Percentiles rank a stretch among this genome's conserved stretches.
These are phyloP conservation scores for Drosophila pegasa DNA, from an alignment of 2,888 invertebrate species.

Conservation along the genomic window DNA sequence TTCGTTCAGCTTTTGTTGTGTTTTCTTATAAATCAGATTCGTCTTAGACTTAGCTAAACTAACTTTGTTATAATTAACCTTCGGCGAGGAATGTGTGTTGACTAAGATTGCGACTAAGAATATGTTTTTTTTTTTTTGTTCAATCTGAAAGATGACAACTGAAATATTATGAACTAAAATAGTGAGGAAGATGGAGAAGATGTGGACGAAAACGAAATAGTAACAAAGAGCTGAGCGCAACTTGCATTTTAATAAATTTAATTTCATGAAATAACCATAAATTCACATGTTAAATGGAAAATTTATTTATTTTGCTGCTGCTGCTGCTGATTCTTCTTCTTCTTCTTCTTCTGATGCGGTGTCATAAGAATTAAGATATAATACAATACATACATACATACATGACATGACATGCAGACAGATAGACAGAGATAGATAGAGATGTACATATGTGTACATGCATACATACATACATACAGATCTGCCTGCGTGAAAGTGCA, in stretches of 20 bases:
- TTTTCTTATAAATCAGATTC: conserved; percentile 3
- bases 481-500: no score
- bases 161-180: conserved; percentile 5
- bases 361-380: conserved; percentile 54
- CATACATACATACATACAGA: not conserved
- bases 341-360: conserved; percentile 26
- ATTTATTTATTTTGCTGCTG: conserved; percentile 47
- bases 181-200: not conserved
- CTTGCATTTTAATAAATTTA: conserved; percentile 69
- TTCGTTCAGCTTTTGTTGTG: not conserved
- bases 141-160: conserved; percentile 5
- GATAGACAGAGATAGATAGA: not conserved
- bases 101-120: conserved; percentile 10
- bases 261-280: conserved; percentile 59
- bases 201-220: conserved; percentile 23
- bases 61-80: conserved; percentile 21
- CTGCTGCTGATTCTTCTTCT: not conserved
- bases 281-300: conserved; percentile 64
- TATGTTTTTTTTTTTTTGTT: conserved; percentile 5
- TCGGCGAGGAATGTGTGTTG: conserved; percentile 12
- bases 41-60: not conserved
- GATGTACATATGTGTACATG: not conserved
- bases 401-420: not conserved
- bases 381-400: not conserved
- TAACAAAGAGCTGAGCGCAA: conserved; percentile 46